A percentile compares a stretch with the other conserved stretches of the same genome.
These are phyloP conservation scores for Hassar affinis DNA, from an alignment of 2,113 vertebrate species.

Conservation along the genomic window DNA sequence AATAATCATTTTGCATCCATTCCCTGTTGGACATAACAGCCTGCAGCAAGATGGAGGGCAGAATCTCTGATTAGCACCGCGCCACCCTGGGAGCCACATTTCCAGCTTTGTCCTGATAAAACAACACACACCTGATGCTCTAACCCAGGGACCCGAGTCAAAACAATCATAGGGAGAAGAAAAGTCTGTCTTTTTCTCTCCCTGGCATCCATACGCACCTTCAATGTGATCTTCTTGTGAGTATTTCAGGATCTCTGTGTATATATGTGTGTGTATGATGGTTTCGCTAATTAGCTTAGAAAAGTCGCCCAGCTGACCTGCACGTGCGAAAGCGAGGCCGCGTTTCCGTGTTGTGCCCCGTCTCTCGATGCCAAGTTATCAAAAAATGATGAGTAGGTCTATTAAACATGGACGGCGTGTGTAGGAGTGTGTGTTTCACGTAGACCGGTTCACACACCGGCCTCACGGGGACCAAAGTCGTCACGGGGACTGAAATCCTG, in stretches of 20 bases:
- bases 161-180: background rate
- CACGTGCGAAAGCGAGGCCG: background rate
- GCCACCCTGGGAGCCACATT: background rate
- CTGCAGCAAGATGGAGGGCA: conserved; percentile 13
- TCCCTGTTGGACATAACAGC: conserved; percentile 5
- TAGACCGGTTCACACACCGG: background rate
- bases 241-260: background rate
- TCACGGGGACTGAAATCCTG: background rate
- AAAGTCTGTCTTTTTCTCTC: background rate
- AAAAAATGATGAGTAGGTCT: background rate
- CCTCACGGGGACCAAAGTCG: background rate
- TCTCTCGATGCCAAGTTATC: background rate
- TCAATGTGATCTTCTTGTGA: background rate
- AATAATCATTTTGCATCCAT: conserved; percentile 1
- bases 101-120: conserved; percentile 3
- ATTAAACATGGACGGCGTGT: background rate
- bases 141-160: background rate
- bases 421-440: background rate
- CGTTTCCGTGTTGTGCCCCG: background rate
- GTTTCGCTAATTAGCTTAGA: background rate
- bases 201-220: background rate
- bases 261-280: background rate
- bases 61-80: conserved; percentile 5
- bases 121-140: background rate
- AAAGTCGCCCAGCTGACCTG: background rate